Evolutionary conservation across 2,797 vertebrate genomes (phyloP).

Genomic region (Clarias pachynema): DNA sequence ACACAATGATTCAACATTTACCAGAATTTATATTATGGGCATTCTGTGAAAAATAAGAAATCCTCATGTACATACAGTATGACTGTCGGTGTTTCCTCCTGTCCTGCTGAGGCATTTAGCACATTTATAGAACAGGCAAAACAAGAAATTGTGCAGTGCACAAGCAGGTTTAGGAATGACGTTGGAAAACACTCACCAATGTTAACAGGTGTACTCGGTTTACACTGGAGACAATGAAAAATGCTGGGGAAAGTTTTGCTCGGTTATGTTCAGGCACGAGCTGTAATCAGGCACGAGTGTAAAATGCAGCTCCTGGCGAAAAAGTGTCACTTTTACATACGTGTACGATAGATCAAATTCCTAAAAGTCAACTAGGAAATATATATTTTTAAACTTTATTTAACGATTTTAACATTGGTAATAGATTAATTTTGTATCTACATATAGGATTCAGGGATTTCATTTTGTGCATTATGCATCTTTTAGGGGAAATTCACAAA

Average conservation of each 20-base stretch:
- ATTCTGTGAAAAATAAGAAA: not conserved
- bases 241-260: not conserved
- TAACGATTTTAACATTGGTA: not conserved
- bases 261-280: not conserved
- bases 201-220: constrained; percentile 1
- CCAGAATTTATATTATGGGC: not conserved
- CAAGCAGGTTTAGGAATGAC: not conserved
- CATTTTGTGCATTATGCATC: not conserved
- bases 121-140: not conserved
- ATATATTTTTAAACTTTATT: not conserved
- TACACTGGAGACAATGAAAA: not conserved
- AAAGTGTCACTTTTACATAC: constrained; percentile 39
- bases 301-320: constrained; percentile 35
- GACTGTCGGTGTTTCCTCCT: not conserved
- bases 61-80: not conserved
- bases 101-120: not conserved
- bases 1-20: not conserved
- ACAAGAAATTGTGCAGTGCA: constrained; percentile 14
- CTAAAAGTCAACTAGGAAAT: not conserved
- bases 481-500: not conserved
- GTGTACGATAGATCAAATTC: constrained; percentile 26
- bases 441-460: not conserved
- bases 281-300: constrained; percentile 21
- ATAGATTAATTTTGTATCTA: not conserved
- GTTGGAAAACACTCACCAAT: not conserved